Evolutionary conservation across 2,113 vertebrate genomes (phyloP).

Genomic region (Aspiorhynchus laticeps): DNA sequence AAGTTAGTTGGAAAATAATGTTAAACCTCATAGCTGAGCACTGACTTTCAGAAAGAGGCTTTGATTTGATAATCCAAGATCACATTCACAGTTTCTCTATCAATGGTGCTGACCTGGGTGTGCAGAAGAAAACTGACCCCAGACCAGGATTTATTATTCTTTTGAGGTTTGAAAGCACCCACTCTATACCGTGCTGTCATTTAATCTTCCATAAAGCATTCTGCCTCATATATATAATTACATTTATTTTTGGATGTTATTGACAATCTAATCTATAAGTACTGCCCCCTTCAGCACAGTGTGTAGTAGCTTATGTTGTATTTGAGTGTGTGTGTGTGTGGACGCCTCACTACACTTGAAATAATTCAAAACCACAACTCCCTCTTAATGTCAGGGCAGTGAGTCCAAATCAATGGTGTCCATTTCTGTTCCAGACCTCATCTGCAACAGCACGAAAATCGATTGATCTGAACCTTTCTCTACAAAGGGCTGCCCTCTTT

Average conservation of each 20-base stretch:
- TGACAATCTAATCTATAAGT: constrained; percentile 29
- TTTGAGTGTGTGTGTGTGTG: not conserved
- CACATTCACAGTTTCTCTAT: not conserved
- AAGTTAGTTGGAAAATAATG: not conserved
- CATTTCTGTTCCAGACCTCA: constrained; percentile 38
- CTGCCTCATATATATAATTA: constrained; percentile 26
- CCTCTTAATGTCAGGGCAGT: constrained; percentile 39
- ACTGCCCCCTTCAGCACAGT: not conserved
- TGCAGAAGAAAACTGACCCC: not conserved
- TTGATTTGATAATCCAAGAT: not conserved
- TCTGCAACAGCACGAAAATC: constrained; percentile 37
- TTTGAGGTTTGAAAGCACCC: not conserved
- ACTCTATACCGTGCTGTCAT: constrained; percentile 6
- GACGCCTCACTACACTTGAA: constrained; percentile 5
- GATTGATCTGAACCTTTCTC: constrained; percentile 37
- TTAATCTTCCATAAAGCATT: constrained; percentile 27
- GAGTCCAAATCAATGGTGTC: constrained; percentile 43
- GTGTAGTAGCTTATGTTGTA: not conserved
- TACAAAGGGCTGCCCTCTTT: not conserved
- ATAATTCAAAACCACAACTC: constrained; percentile 37
- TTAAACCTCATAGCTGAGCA: not conserved
- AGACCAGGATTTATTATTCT: constrained; percentile 12
- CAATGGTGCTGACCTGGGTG: not conserved
- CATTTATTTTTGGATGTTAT: constrained; percentile 24
- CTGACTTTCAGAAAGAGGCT: not conserved